These are phyloP conservation scores for Drepana falcataria DNA, from an alignment of 2,888 invertebrate species.

Conservation along the genomic window DNA sequence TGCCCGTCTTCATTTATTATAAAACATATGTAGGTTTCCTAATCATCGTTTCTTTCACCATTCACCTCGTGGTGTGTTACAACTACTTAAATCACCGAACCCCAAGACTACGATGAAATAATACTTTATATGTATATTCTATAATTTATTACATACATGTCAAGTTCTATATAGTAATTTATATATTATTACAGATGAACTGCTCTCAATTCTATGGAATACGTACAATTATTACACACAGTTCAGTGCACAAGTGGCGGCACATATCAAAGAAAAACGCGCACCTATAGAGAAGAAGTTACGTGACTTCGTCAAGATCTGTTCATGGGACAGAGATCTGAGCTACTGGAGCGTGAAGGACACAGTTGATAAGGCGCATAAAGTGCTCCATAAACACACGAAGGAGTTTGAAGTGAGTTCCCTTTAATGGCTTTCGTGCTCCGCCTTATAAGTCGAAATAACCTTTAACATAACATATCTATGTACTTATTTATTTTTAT, in stretches of 20 bases:
- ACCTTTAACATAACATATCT: too few species aligned
- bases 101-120: too few species aligned
- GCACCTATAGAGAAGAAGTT: constrained; percentile 94
- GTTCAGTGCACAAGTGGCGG: constrained; percentile 82
- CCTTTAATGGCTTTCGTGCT: not conserved
- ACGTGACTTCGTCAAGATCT: constrained; percentile 95
- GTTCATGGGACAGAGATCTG: constrained; percentile 95
- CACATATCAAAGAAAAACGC: constrained; percentile 82
- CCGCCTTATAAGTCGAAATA: too few species aligned
- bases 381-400: constrained; percentile 90
- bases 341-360: constrained; percentile 96
- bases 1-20: too few species aligned
- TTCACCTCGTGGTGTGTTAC: too few species aligned
- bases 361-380: constrained; percentile 92
- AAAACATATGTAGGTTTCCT: too few species aligned
- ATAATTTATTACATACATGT: too few species aligned
- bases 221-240: constrained; percentile 90
- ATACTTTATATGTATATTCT: too few species aligned
- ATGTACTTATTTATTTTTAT: not conserved
- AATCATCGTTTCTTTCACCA: too few species aligned
- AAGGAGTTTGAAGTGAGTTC: constrained; percentile 86
- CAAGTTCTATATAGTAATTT: not conserved
- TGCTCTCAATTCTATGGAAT: constrained; percentile 87
- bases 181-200: constrained; percentile 52
- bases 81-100: too few species aligned